Evolutionary conservation across 2,797 vertebrate species (phyloP), one percentile per base, ranked within the genome.

Genomic region (Esox masquinongy): DNA sequence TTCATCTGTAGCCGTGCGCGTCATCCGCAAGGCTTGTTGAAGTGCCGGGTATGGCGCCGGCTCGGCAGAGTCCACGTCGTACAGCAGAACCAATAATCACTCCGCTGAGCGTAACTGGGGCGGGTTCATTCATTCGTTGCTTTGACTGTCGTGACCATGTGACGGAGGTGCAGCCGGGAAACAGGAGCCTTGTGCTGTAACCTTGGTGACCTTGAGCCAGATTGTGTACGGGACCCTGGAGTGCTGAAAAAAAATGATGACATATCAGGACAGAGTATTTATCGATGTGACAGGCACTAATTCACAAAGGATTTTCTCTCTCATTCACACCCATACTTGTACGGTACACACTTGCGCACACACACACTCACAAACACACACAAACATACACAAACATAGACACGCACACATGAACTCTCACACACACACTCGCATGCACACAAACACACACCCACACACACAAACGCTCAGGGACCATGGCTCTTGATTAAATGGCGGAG

Each of bases 401-500:
- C 73, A 67, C 61, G 31, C 83, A 84, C 84, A 85, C 70, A 87
- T 51, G 53, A 49, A 19, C 68, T 22, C 36, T 63, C 31, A 16
- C 29, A 24, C 66, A 53, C 61, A 5, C 73, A 15, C n/a, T 68
- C 47, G 73, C 74, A 77, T 76, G 77, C 70, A 69, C 50, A 64
- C 43, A 22, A 56, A 68, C 51, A 61, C 73, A 76, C 68, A 77
- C 63, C 59, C 74, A 68, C 15, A 53, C 50, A 51, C 66, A 73
- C 66, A 15, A 29, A 72, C 85, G 82, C 86, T 67, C 51, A 79
- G 84, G 88, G 88, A 72, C 73, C 69, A 88, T 88, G 80, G 81
- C 83, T 89, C 87, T 92, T 93, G 88, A 93, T 93, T 90, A 91
- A 89, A 70, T 79, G 82, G 49, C 77, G 63, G 74, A n/a, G 5